Conservation (phyloP, 1,140 invertebrate genomes). For the Drosophila oshimai region DNA sequence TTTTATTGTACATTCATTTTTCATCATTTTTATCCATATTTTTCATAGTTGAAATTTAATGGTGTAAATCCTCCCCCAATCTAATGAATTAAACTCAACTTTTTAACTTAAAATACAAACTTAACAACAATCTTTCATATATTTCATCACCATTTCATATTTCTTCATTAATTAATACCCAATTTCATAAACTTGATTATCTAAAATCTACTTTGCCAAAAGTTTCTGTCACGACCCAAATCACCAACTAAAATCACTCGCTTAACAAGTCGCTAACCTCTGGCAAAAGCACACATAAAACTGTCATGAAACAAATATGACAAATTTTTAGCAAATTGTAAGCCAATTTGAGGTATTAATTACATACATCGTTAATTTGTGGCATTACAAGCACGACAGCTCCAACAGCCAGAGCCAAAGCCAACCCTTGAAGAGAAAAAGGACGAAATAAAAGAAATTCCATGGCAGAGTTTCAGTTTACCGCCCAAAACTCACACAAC, state of each 20-base stretch:
- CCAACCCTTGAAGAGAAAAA: conserved; percentile 29
- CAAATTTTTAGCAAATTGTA: conserved; percentile 77
- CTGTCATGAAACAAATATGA: conserved; percentile 48
- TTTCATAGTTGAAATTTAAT: too few relatives aligned
- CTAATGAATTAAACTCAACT: too few relatives aligned
- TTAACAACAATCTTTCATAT: too few relatives aligned
- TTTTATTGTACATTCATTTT: too few relatives aligned
- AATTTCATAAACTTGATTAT: neutral
- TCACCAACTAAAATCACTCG: neutral
- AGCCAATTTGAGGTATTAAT: conserved; percentile 78
- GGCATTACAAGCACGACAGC: conserved; percentile 58
- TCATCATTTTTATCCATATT: too few relatives aligned
- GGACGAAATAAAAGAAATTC: conserved; percentile 15
- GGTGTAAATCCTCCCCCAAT: too few relatives aligned
- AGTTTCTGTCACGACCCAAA: neutral
- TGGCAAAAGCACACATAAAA: conserved; percentile 6
- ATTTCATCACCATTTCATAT: too few relatives aligned
- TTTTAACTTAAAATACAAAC: too few relatives aligned
- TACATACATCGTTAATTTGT: conserved; percentile 77
- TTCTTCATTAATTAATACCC: neutral
- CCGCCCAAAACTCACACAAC: neutral
- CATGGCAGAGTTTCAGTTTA: conserved; percentile 10
- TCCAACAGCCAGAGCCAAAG: neutral
- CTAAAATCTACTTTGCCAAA: neutral
- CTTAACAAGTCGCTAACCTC: neutral